Percentiles rank a stretch among this genome's conserved stretches.
These are phyloP conservation scores for Stenchaetothrips biformis DNA, from an alignment of 2,888 invertebrate species.

Conservation along the genomic window DNA sequence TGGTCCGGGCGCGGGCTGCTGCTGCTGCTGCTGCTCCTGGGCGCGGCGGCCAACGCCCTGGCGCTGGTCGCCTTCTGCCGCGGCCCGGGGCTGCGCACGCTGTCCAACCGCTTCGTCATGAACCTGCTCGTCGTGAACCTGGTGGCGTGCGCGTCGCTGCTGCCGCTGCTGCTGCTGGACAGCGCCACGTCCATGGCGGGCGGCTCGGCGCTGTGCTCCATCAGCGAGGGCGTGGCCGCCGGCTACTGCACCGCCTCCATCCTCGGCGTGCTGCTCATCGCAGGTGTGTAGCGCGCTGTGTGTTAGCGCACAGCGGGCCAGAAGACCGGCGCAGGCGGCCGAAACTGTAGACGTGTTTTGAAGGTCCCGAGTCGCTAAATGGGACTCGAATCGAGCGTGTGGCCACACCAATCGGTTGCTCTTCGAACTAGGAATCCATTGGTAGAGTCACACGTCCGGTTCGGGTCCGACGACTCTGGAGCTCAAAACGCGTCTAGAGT, in stretches of 20 bases:
- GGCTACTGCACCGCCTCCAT: conserved; percentile 56
- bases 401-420: too few species aligned
- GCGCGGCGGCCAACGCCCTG: conserved; percentile 65
- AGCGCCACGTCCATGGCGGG: conserved; percentile 31
- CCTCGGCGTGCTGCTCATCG: conserved; percentile 58
- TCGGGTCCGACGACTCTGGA: too few species aligned
- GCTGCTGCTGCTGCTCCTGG: conserved; percentile 54
- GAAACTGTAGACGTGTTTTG: too few species aligned
- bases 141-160: conserved; percentile 45
- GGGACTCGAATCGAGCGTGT: too few species aligned
- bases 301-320: too few species aligned
- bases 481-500: too few species aligned
- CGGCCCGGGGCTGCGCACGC: conserved; percentile 66
- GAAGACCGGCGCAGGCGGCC: too few species aligned
- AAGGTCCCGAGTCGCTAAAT: too few species aligned
- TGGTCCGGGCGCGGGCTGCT: conserved; percentile 32
- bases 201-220: conserved; percentile 47
- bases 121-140: conserved; percentile 52
- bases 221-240: conserved; percentile 60
- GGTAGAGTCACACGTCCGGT: too few species aligned
- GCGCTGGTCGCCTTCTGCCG: conserved; percentile 69
- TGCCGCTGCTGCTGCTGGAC: conserved; percentile 45
- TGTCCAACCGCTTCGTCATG: conserved; percentile 72
- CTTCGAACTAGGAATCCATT: too few species aligned
- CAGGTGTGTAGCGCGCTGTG: conserved; percentile 38